A percentile compares a stretch with the other conserved stretches of the same genome.
These are phyloP conservation scores for Xenops minutus DNA, from an alignment of 2,797 vertebrate genomes.

Conservation along the genomic window DNA sequence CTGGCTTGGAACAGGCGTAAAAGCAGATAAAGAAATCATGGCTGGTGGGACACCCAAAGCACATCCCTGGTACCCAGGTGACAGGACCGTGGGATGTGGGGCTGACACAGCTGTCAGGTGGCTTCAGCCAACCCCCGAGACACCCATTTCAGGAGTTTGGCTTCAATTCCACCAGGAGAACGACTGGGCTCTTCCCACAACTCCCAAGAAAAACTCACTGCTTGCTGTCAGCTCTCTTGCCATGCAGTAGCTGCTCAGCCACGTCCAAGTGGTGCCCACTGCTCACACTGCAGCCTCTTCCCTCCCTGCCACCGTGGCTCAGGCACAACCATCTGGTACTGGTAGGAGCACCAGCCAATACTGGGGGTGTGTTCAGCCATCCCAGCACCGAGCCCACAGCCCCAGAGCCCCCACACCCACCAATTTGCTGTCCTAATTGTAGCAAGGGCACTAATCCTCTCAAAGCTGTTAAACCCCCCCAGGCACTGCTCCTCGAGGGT, in stretches of 20 bases:
- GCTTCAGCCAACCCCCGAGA: background rate
- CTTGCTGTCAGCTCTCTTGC: background rate
- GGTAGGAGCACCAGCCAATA: background rate
- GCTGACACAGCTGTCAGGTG: background rate
- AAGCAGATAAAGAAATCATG: background rate
- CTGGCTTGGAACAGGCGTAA: background rate
- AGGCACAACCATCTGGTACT: fast-evolving
- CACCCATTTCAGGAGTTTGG: background rate
- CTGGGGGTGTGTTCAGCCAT: fast-evolving
- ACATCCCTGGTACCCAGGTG: background rate
- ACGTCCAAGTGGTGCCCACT: fast-evolving
- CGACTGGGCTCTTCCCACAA: background rate
- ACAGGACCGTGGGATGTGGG: background rate
- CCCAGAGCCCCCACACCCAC: background rate
- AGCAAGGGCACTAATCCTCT: background rate
- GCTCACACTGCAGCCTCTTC: background rate
- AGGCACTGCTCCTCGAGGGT: background rate
- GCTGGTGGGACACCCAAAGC: background rate
- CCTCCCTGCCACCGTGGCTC: background rate
- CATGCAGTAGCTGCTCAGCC: background rate
- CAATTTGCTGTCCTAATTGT: background rate
- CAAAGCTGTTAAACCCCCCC: background rate
- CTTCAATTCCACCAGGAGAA: background rate
- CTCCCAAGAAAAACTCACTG: background rate
- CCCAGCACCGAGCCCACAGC: background rate